Conservation (phyloP, 2,113 vertebrate genomes). For the Malurus cyaneus region DNA sequence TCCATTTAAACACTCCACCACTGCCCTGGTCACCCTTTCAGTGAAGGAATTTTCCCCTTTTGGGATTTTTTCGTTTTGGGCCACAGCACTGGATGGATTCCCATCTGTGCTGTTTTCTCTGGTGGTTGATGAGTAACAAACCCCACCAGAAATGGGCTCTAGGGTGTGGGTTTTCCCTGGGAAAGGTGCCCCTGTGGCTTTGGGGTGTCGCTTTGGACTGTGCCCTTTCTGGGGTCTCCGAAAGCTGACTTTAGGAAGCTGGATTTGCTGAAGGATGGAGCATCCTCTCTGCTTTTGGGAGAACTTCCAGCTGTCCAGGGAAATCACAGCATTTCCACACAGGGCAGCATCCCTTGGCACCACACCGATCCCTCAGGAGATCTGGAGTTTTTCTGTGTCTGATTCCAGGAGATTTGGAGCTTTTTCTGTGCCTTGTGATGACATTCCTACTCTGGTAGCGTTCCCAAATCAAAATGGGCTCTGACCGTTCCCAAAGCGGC, state of each 20-base stretch:
- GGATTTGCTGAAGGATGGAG: background rate
- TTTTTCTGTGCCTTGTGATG: background rate
- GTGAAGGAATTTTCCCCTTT: background rate
- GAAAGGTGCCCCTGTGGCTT: background rate
- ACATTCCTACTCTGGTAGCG: background rate
- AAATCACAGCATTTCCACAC: fast-evolving
- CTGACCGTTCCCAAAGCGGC: background rate
- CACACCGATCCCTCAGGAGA: background rate
- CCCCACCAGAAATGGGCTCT: background rate
- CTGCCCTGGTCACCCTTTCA: background rate
- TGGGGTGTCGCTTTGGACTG: background rate
- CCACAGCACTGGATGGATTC: background rate
- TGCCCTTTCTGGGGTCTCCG: background rate
- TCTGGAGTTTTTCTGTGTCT: background rate
- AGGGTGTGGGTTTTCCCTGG: background rate
- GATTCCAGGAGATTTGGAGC: background rate
- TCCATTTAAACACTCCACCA: background rate
- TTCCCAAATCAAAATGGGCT: background rate
- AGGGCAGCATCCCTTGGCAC: background rate
- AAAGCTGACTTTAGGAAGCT: background rate
- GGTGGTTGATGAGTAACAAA: background rate
- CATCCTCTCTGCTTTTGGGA: background rate
- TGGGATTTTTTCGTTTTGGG: background rate
- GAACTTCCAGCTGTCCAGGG: background rate
- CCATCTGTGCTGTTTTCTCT: background rate